phyloP scores from a whole-genome alignment of 2,888 invertebrate genomes.

The Lepidochitona cinerea region DNA sequence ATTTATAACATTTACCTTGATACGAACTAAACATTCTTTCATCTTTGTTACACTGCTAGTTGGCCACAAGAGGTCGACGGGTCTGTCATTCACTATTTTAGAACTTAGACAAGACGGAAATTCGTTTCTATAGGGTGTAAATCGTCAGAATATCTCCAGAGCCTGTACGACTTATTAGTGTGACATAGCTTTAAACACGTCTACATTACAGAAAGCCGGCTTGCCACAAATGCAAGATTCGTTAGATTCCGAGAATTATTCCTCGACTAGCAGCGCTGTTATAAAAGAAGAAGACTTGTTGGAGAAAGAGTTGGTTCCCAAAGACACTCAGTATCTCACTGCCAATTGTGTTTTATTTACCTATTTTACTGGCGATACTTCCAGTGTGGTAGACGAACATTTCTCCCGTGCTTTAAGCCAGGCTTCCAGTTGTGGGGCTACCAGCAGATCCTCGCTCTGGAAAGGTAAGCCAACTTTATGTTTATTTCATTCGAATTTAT shows the following conservation, averaged over 20 bases:
- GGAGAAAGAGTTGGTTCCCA: conserved; percentile 47
- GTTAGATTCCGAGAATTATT: neutral
- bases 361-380: conserved; percentile 94
- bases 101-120: neutral
- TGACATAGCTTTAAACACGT: neutral
- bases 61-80: neutral
- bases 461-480: neutral
- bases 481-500: too few relatives aligned
- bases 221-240: neutral
- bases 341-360: conserved; percentile 93
- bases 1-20: neutral
- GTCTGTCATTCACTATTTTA: neutral
- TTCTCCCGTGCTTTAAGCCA: conserved; percentile 88
- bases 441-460: neutral
- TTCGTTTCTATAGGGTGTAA: neutral
- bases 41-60: neutral
- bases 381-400: conserved; percentile 95
- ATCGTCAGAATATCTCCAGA: neutral
- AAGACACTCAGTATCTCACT: conserved; percentile 88
- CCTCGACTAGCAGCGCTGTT: conserved; percentile 2
- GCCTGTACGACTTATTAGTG: neutral
- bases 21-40: neutral
- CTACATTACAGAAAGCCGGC: neutral
- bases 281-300: conserved; percentile 32
- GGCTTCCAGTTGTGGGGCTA: conserved; percentile 60